Conservation (phyloP, 2,797 vertebrate genomes). For the Scarus forsteni region DNA sequence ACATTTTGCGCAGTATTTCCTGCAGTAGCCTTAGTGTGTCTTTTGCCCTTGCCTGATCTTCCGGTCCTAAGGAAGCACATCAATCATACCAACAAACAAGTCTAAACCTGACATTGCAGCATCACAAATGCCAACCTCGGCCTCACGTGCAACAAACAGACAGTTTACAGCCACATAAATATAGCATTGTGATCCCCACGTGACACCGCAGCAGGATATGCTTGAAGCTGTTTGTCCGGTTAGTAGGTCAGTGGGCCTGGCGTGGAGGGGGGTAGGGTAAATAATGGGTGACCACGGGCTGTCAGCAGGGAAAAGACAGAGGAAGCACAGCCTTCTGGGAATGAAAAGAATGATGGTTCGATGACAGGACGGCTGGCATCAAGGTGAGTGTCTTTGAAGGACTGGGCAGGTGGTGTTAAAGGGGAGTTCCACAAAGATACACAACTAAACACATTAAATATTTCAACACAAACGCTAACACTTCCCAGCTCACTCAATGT, state of each 20-base stretch:
- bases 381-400: conserved; percentile 40
- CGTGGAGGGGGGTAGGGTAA: conserved; percentile 35
- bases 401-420: conserved; percentile 10
- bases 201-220: conserved; percentile 18
- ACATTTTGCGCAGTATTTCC: too few species aligned
- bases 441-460: conserved; percentile 20
- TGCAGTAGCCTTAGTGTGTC: background rate
- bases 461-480: conserved; percentile 1
- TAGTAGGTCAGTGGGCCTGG: conserved; percentile 63
- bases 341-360: background rate
- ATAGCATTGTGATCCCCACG: background rate
- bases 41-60: background rate
- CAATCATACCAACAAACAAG: background rate
- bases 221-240: conserved; percentile 37
- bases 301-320: conserved; percentile 28
- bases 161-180: background rate
- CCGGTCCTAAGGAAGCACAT: background rate
- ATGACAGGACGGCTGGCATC: conserved; percentile 32
- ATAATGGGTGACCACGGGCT: conserved; percentile 51
- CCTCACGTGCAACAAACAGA: background rate
- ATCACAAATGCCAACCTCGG: background rate
- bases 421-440: conserved; percentile 30
- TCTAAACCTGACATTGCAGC: background rate
- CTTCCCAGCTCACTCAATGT: background rate
- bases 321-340: conserved; percentile 41